Conservation (phyloP, 2,888 invertebrate species). For the Zhengitettix transpicula region DNA sequence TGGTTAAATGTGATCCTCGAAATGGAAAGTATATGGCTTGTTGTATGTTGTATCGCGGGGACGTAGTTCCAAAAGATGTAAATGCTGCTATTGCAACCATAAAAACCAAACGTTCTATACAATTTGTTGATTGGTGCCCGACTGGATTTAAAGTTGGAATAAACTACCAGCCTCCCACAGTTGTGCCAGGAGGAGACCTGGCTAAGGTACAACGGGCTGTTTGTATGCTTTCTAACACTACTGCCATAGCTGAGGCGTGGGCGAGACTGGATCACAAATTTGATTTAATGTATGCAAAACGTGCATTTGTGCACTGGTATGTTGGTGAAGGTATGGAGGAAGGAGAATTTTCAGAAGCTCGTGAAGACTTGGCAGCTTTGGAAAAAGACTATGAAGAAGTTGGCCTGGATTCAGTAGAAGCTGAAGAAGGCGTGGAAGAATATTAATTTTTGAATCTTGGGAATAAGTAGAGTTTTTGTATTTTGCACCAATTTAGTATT, state of each 20-base stretch:
- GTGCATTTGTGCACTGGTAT: constrained; percentile 82
- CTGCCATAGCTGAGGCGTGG: constrained; percentile 77
- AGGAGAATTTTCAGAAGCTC: constrained; percentile 30
- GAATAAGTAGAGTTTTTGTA: too few species aligned
- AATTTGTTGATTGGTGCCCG: constrained; percentile 37
- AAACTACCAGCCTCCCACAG: constrained; percentile 30
- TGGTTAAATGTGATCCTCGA: constrained; percentile 12
- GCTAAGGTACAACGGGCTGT: constrained; percentile 59
- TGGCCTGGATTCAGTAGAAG: constrained; percentile 72
- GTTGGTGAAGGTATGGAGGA: constrained; percentile 31
- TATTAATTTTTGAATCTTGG: constrained; percentile 18
- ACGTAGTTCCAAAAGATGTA: constrained; percentile 32
- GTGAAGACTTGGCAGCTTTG: constrained; percentile 45
- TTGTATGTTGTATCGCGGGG: constrained; percentile 25
- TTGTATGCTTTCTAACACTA: constrained; percentile 48
- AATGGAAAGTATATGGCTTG: constrained; percentile 25
- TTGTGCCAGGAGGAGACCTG: constrained; percentile 57
- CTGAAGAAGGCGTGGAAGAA: constrained; percentile 34
- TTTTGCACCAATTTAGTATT: too few species aligned
- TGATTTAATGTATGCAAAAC: constrained; percentile 50
- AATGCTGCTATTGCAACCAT: constrained; percentile 19
- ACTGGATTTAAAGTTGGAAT: constrained; percentile 35
- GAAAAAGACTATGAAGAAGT: constrained; percentile 83
- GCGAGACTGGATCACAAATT: constrained; percentile 39
- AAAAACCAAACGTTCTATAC: constrained; percentile 21